Conservation (phyloP, 2,113 vertebrate species). For the Potamarius usumacintae region DNA sequence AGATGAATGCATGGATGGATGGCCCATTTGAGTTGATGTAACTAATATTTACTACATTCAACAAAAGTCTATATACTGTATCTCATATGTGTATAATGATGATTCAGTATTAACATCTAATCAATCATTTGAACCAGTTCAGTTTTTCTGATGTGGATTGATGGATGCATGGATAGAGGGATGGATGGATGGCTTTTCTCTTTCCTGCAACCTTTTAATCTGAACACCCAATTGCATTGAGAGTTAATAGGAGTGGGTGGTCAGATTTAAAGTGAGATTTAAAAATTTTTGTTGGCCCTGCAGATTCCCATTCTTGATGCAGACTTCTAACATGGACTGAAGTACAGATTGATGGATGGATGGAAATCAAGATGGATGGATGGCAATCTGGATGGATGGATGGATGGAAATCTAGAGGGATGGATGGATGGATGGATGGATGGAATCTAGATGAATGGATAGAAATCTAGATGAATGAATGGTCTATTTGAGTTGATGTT, state of each 20-base stretch:
- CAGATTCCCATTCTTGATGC: not conserved
- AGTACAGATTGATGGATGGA: too few species aligned
- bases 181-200: too few species aligned
- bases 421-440: not conserved
- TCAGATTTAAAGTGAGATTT: not conserved
- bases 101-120: too few species aligned
- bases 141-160: not conserved
- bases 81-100: too few species aligned
- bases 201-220: too few species aligned
- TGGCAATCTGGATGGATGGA: too few species aligned
- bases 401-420: too few species aligned
- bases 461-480: not conserved
- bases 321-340: not conserved
- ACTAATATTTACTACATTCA: too few species aligned
- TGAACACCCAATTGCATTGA: not conserved
- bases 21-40: too few species aligned
- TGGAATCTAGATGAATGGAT: not conserved
- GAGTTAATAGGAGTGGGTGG: too few species aligned
- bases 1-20: not conserved
- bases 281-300: not conserved
- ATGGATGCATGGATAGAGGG: not conserved
- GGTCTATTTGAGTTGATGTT: not conserved
- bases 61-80: not conserved
- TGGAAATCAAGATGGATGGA: too few species aligned
- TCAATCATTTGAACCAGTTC: not conserved